A percentile compares a stretch with the other conserved stretches of the same genome.
These are phyloP conservation scores for Zenarchopterus dispar DNA, from an alignment of 2,797 vertebrate species.

Conservation along the genomic window DNA sequence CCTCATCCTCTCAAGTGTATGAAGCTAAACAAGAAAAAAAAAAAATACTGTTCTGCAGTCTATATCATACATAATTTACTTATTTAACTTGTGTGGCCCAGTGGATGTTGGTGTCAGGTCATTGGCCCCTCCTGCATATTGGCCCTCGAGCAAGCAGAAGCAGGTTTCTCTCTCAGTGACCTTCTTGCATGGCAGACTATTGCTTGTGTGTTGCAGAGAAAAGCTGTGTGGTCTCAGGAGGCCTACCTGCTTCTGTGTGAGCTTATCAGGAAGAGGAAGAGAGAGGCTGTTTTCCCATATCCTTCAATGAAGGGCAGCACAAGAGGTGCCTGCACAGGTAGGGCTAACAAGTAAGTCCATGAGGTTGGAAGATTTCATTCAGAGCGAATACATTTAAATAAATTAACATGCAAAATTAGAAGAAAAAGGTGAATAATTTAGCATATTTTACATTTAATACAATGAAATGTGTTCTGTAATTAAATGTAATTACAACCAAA, in stretches of 20 bases:
- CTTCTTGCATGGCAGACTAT: constrained; percentile 59
- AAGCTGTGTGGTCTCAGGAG: constrained; percentile 72
- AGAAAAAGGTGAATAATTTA: constrained; percentile 20
- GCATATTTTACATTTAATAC: constrained; percentile 25
- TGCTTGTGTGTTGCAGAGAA: constrained; percentile 54
- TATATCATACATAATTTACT: constrained; percentile 66
- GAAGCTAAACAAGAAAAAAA: constrained; percentile 50
- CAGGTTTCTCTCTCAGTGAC: constrained; percentile 65
- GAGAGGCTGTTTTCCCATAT: constrained; percentile 63
- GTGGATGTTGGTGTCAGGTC: constrained; percentile 58
- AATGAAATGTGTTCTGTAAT: constrained; percentile 30
- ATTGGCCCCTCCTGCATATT: constrained; percentile 42
- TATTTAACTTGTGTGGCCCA: constrained; percentile 36
- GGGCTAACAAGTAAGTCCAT: constrained; percentile 32
- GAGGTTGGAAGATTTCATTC: constrained; percentile 23
- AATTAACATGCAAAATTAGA: constrained; percentile 27
- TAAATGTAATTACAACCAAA: constrained; percentile 28
- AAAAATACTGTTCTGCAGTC: constrained; percentile 51
- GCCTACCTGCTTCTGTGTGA: constrained; percentile 56
- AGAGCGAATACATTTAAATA: constrained; percentile 27
- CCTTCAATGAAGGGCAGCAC: constrained; percentile 78
- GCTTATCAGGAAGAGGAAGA: constrained; percentile 72
- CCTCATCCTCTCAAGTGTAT: constrained; percentile 37
- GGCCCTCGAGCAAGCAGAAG: constrained; percentile 58
- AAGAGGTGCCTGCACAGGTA: constrained; percentile 54